Evolutionary conservation across 92 coral and sea anemone genomes (phyloP).

Genomic region (Plumapathes pennacea): DNA sequence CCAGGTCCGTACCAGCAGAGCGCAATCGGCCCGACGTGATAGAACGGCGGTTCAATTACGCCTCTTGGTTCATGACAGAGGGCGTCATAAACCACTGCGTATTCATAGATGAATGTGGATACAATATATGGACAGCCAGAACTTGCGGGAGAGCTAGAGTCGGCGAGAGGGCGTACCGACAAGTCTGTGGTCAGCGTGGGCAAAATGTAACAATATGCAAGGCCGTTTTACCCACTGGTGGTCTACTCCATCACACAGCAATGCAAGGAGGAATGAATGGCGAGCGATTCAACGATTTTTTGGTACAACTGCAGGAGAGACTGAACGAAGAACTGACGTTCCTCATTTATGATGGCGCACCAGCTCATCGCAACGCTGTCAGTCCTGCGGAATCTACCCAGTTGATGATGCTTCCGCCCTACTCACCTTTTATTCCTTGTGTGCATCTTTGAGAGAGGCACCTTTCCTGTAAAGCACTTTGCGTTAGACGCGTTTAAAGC

Average conservation of each 20-base stretch:
- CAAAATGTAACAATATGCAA: slow-evolving; percentile 21
- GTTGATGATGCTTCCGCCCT: slow-evolving; percentile 18
- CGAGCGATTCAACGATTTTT: slow-evolving; percentile 31
- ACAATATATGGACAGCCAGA: slow-evolving; percentile 44
- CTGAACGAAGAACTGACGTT: slow-evolving; percentile 33
- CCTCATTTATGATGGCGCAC: slow-evolving; percentile 30
- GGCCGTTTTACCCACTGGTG: slow-evolving; percentile 29
- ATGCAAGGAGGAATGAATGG: slow-evolving; percentile 41
- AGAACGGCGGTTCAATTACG: slow-evolving; percentile 15
- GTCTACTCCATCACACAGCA: slow-evolving; percentile 40
- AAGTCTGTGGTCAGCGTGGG: slow-evolving; percentile 44
- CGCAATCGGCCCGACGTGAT: slow-evolving; percentile 37
- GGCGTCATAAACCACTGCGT: slow-evolving; percentile 15
- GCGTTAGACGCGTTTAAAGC: slow-evolving; percentile 22
- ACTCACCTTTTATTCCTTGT: slow-evolving; percentile 20
- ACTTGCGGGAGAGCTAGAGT: slow-evolving; percentile 42
- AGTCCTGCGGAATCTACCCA: slow-evolving; percentile 15
- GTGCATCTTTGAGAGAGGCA: too few relatives aligned
- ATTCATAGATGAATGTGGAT: slow-evolving; percentile 36
- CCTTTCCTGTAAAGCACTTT: slow-evolving; percentile 9
- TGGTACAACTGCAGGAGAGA: slow-evolving; percentile 24
- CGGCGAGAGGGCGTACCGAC: slow-evolving; percentile 49
- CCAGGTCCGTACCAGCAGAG: slow-evolving; percentile 46
- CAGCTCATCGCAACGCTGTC: slow-evolving; percentile 22
- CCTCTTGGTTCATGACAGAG: slow-evolving; percentile 25